These are phyloP conservation scores for Athalia rosae DNA, from an alignment of 2,888 invertebrate genomes.

Conservation along the genomic window DNA sequence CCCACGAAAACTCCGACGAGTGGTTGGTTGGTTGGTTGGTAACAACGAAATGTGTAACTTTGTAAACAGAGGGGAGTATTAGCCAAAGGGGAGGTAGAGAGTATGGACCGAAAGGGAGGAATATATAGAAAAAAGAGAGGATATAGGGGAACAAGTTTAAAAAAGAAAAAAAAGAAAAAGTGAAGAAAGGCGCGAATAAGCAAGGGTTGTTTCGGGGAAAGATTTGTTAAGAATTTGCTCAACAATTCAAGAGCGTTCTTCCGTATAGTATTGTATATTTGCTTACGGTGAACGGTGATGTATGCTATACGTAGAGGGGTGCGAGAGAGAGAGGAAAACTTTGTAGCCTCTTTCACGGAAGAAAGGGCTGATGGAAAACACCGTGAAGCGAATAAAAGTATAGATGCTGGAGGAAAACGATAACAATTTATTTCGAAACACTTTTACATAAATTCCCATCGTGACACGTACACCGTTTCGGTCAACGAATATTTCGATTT, in stretches of 20 bases:
- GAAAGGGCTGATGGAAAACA: constrained; percentile 4
- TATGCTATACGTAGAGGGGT: constrained; percentile 5
- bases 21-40: neutral
- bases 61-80: constrained; percentile 42
- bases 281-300: neutral
- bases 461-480: neutral
- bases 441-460: neutral
- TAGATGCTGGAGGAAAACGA: constrained; percentile 1
- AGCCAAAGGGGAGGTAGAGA: constrained; percentile 2
- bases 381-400: neutral
- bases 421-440: constrained; percentile 20
- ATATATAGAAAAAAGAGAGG: neutral
- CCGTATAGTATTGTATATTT: constrained; percentile 29
- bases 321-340: neutral
- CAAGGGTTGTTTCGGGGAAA: constrained; percentile 23
- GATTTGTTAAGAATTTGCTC: constrained; percentile 35
- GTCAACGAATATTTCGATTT: neutral
- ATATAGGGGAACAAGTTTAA: neutral
- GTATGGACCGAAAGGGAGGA: neutral
- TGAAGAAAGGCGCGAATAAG: constrained; percentile 21
- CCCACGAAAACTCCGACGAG: constrained; percentile 25
- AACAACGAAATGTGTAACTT: constrained; percentile 37
- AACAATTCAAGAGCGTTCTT: constrained; percentile 37
- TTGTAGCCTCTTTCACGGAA: neutral
- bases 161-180: neutral